These are phyloP conservation scores for Phthorimaea operculella DNA, from an alignment of 1,140 invertebrate species.

Conservation along the genomic window DNA sequence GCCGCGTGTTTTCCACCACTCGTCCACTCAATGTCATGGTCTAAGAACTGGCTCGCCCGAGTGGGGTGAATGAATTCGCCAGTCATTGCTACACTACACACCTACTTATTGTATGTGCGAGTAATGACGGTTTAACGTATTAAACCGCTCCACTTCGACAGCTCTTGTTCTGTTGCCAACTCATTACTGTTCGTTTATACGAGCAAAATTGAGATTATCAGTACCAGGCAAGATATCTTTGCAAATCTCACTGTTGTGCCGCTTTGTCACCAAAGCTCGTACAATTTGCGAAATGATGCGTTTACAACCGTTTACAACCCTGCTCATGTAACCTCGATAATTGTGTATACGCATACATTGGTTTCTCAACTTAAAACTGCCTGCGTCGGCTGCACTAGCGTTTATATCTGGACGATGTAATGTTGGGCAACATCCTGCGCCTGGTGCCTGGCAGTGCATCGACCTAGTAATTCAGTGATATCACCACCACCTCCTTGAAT, in stretches of 20 bases:
- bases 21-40: conserved; percentile 5
- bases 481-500: not conserved
- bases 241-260: not conserved
- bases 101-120: no score
- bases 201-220: no score
- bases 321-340: not conserved
- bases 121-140: no score
- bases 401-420: conserved; percentile 16
- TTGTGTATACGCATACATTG: not conserved
- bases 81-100: not conserved
- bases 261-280: not conserved
- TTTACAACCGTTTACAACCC: not conserved
- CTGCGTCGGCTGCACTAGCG: not conserved
- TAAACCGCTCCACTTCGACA: no score
- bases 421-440: conserved; percentile 31
- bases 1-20: conserved; percentile 17
- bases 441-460: conserved; percentile 23
- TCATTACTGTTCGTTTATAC: no score
- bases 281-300: conserved; percentile 1
- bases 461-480: conserved; percentile 18
- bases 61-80: conserved; percentile 4
- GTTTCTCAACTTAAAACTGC: conserved; percentile 5
- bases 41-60: not conserved
- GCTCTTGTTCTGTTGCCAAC: no score
- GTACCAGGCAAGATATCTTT: no score